Percentiles rank a stretch among this genome's conserved stretches.
These are phyloP conservation scores for Thera britannica DNA, from an alignment of 2,888 invertebrate species.

Conservation along the genomic window DNA sequence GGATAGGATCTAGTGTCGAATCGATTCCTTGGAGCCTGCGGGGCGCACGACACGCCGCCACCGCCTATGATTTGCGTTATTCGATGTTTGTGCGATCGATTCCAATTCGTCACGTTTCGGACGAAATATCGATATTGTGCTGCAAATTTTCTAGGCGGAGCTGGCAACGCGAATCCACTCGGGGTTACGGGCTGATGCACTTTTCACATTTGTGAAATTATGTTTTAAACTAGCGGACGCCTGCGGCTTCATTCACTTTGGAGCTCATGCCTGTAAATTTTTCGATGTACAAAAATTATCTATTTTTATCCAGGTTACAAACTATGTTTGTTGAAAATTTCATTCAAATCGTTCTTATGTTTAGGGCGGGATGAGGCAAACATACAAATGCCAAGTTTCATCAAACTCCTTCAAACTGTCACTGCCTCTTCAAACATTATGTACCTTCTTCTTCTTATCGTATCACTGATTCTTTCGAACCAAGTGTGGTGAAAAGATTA, in stretches of 20 bases:
- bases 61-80: conserved; percentile 67
- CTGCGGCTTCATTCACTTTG: neutral
- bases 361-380: no score
- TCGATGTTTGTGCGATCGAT: conserved; percentile 67
- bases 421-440: no score
- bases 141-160: conserved; percentile 70
- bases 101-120: conserved; percentile 71
- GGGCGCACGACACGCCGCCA: conserved; percentile 62
- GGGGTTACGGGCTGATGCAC: conserved; percentile 37
- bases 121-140: conserved; percentile 56
- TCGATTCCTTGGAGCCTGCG: conserved; percentile 48
- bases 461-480: no score
- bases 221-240: neutral
- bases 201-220: conserved; percentile 8
- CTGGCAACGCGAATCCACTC: conserved; percentile 54
- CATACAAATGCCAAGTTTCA: no score
- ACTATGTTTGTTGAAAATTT: no score
- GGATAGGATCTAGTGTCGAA: conserved; percentile 33
- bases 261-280: no score
- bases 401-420: no score
- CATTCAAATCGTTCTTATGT: no score
- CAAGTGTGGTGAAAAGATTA: no score
- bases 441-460: no score
- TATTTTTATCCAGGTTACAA: no score
- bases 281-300: no score